These are phyloP conservation scores for Anthonomus grandis DNA, from an alignment of 1,140 invertebrate genomes.

Conservation along the genomic window DNA sequence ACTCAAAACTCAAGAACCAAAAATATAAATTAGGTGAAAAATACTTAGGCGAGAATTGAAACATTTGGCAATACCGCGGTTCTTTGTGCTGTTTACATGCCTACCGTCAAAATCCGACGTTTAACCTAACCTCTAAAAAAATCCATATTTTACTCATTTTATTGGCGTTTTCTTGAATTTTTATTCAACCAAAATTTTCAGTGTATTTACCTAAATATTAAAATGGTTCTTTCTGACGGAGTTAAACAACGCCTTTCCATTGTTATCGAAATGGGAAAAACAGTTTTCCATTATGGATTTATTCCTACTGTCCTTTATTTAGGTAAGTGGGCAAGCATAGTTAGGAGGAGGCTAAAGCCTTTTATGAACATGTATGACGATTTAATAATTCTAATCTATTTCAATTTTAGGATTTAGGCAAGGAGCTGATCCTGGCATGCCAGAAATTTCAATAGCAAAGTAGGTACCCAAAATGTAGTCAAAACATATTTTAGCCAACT, in stretches of 20 bases:
- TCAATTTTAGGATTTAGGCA: constrained; percentile 56
- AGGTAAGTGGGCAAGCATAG: too few species aligned
- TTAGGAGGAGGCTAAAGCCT: too few species aligned
- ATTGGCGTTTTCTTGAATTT: neutral
- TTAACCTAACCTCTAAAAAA: too few species aligned
- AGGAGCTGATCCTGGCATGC: constrained; percentile 62
- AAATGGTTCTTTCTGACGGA: constrained; percentile 44
- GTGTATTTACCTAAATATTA: neutral
- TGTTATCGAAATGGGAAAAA: constrained; percentile 58
- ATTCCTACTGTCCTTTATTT: constrained; percentile 65
- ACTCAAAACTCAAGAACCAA: too few species aligned
- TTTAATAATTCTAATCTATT: constrained; percentile 13
- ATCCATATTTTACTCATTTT: neutral
- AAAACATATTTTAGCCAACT: too few species aligned
- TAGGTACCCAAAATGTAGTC: too few species aligned
- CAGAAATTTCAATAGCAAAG: constrained; percentile 55
- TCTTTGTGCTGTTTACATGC: too few species aligned
- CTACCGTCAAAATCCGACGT: too few species aligned
- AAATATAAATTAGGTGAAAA: too few species aligned
- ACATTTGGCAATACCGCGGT: too few species aligned
- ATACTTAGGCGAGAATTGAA: too few species aligned
- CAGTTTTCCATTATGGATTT: constrained; percentile 66
- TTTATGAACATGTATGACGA: neutral
- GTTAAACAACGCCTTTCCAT: constrained; percentile 60
- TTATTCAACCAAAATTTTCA: constrained; percentile 5